Percentiles rank a stretch among this genome's conserved stretches.
These are phyloP conservation scores for Melospiza melodia DNA, from an alignment of 2,113 vertebrate species.

Conservation along the genomic window DNA sequence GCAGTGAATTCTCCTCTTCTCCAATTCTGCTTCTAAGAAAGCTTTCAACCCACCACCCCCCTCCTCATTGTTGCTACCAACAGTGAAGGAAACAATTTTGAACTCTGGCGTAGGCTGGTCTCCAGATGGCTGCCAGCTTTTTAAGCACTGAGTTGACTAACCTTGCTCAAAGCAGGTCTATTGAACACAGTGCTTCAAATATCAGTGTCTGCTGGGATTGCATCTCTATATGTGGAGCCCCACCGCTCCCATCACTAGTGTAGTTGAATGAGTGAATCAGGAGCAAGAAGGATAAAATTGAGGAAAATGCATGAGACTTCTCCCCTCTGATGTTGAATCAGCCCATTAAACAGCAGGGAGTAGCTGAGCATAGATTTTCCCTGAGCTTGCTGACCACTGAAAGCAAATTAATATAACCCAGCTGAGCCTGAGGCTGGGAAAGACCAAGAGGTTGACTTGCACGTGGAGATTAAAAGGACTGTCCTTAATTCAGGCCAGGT, in stretches of 20 bases:
- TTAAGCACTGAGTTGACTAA: constrained; percentile 55
- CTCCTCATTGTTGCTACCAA: constrained; percentile 47
- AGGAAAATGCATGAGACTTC: constrained; percentile 18
- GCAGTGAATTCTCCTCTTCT: constrained; percentile 27
- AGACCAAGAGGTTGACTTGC: neutral
- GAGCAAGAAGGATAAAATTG: constrained; percentile 18
- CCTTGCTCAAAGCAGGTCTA: constrained; percentile 63
- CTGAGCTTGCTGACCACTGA: constrained; percentile 44
- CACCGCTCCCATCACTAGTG: neutral
- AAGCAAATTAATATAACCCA: constrained; percentile 6
- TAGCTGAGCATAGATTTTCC: neutral
- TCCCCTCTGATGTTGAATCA: constrained; percentile 17
- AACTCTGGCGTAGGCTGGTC: constrained; percentile 54
- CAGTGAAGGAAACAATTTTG: constrained; percentile 60
- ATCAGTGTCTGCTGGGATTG: constrained; percentile 56
- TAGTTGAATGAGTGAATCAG: constrained; percentile 36
- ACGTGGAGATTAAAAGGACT: neutral
- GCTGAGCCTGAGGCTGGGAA: neutral
- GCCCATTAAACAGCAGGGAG: constrained; percentile 35
- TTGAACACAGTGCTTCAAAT: constrained; percentile 54
- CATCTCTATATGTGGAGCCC: constrained; percentile 44
- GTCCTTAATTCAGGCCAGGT: neutral
- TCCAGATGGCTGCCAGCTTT: constrained; percentile 65
- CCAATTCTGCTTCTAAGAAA: constrained; percentile 15
- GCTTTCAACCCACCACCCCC: neutral